phyloP scores from a whole-genome alignment of 2,797 vertebrate species.

The Staurois parvus region DNA sequence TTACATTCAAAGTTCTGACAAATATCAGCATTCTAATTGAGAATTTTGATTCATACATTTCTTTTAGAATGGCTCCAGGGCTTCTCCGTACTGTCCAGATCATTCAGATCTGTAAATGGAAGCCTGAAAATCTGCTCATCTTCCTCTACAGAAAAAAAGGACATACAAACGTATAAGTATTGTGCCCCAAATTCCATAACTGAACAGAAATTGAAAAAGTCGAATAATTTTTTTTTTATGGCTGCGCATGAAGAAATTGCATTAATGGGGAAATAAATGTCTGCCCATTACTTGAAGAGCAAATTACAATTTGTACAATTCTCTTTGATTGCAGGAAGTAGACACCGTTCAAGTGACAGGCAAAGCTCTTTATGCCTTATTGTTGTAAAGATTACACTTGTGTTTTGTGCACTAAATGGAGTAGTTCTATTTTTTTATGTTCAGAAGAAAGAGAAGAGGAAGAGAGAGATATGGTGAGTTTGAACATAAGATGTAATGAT shows the following conservation, averaged over 20 bases:
- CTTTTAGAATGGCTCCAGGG: too few relatives aligned
- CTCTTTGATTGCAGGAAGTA: slow-evolving; percentile 42
- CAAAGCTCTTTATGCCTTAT: slow-evolving; percentile 37
- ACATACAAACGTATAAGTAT: not conserved
- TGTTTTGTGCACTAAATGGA: slow-evolving; percentile 32
- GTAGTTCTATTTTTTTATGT: slow-evolving; percentile 22
- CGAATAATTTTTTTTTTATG: not conserved
- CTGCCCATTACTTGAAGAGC: slow-evolving; percentile 22
- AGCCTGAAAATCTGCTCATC: not conserved
- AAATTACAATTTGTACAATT: slow-evolving; percentile 48
- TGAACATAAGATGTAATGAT: slow-evolving; percentile 54
- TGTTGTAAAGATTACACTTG: slow-evolving; percentile 43
- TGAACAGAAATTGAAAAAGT: not conserved
- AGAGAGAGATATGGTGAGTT: slow-evolving; percentile 21
- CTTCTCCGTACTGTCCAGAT: too few relatives aligned
- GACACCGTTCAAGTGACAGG: slow-evolving; percentile 15
- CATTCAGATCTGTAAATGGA: not conserved
- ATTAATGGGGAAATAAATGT: slow-evolving; percentile 2
- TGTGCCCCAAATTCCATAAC: not conserved
- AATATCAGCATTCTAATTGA: too few relatives aligned
- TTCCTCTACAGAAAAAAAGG: not conserved
- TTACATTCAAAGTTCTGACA: too few relatives aligned
- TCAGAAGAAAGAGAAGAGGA: slow-evolving; percentile 1
- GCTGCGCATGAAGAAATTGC: not conserved
- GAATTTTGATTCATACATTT: too few relatives aligned